Evolutionary conservation across 2,888 invertebrate species (phyloP), one percentile per base, ranked within the genome.

Genomic region (Erebia palarica): DNA sequence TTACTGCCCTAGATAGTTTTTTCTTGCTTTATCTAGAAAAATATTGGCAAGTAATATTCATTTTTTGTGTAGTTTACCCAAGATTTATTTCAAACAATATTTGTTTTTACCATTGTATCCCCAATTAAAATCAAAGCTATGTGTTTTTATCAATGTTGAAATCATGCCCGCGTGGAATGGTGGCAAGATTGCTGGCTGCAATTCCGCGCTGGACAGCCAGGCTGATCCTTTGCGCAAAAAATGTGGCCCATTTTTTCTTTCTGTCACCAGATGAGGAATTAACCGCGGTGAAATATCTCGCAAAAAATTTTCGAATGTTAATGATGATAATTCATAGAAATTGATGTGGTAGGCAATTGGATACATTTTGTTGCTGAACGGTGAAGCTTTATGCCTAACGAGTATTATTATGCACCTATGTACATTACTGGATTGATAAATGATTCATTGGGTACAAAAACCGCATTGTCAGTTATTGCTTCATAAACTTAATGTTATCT

Each of bases 371-470:
- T 58, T 27, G 13, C 27, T 14, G 8, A 58, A 58, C 27, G 5
- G 21, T 57, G 13, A 57, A 58, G 58, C 58, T 58, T 27, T 59
- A 59, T 42, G 42, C n/a, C 10, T 60, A 60, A 60, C 42, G 11
- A 60, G 60, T 11, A 42, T 42, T 16, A 42, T 11, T 60, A 60
- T 44, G 42, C 42, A 59, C 14, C 59, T 21, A 16, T 59, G 49
- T 61, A 58, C 47, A 36, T 51, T 69, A 13, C 53, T 64, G 70
- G 67, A 66, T 72, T 70, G 55, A 53, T 58, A 63, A 67, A 69
- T 69, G 69, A 72, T 49, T 67, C 63, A 67, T 63, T 57, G 21
- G 57, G 44, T 21, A 72, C 69, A 70, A 58, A 64, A 60, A 61
- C 65, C 51, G 36, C 53, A 53, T 59, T 69, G 68, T 71, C 68